phyloP scores from a whole-genome alignment of 2,888 invertebrate species.

The Xanthostigma xanthostigma region DNA sequence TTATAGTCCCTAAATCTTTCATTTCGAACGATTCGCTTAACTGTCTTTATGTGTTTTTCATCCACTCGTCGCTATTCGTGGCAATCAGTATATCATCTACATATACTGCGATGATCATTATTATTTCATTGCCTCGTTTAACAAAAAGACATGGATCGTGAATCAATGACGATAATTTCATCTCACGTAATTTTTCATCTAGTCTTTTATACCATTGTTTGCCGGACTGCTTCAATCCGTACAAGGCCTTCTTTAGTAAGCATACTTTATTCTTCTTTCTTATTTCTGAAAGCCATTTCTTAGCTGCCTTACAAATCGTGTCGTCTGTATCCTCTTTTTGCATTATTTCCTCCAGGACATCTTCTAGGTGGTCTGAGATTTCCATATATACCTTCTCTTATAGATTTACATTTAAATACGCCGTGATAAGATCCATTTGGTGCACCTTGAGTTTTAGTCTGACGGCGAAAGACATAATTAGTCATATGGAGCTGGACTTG shows the following conservation, averaged over 20 bases:
- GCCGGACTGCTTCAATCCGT: background rate
- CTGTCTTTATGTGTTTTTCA: background rate
- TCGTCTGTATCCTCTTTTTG: too few relatives aligned
- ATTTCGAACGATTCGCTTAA: background rate
- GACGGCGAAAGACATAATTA: too few relatives aligned
- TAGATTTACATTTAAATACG: conserved; percentile 13
- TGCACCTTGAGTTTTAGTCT: too few relatives aligned
- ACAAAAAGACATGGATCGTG: background rate
- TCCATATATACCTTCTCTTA: conserved; percentile 13
- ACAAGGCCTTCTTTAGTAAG: too few relatives aligned
- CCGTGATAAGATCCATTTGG: too few relatives aligned
- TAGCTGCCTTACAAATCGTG: too few relatives aligned
- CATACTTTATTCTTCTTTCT: too few relatives aligned
- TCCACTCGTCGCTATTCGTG: too few relatives aligned
- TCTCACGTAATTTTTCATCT: background rate
- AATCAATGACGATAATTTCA: background rate
- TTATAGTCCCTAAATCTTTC: background rate
- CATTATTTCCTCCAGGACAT: too few relatives aligned
- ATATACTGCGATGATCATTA: background rate
- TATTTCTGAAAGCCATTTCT: too few relatives aligned
- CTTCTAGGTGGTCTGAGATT: conserved; percentile 2
- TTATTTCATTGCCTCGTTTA: background rate
- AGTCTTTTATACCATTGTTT: background rate
- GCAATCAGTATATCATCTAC: too few relatives aligned
- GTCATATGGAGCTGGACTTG: conserved; percentile 12